These are phyloP conservation scores for Adelognathus sp. DNA, from an alignment of 2,888 invertebrate genomes.

Conservation along the genomic window DNA sequence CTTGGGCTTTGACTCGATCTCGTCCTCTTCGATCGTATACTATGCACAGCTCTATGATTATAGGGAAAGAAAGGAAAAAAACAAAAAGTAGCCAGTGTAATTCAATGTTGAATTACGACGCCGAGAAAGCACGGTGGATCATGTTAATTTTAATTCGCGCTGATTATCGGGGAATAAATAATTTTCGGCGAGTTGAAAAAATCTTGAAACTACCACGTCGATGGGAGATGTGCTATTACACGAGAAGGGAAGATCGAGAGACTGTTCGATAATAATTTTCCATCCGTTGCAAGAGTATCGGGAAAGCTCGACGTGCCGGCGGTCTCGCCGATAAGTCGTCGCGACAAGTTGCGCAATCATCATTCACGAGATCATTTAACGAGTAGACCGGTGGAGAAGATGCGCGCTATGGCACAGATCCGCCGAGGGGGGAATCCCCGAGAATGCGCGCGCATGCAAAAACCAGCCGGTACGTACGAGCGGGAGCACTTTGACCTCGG, in stretches of 20 bases:
- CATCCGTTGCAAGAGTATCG: neutral
- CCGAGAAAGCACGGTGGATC: neutral
- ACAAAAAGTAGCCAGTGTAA: neutral
- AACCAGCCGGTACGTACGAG: slow-evolving; percentile 39
- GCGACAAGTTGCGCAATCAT: slow-evolving; percentile 51
- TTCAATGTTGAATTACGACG: neutral
- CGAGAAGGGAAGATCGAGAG: neutral
- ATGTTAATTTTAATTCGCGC: slow-evolving; percentile 15
- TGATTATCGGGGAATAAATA: slow-evolving; percentile 39
- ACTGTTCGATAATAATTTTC: slow-evolving; percentile 27
- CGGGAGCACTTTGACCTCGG: slow-evolving; percentile 47
- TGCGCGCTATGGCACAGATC: neutral
- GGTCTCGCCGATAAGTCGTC: slow-evolving; percentile 19
- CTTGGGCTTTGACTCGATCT: neutral
- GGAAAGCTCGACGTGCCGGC: neutral
- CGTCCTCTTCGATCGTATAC: neutral
- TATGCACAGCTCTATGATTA: neutral
- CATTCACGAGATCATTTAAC: slow-evolving; percentile 52
- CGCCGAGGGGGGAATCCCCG: neutral
- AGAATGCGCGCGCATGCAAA: neutral
- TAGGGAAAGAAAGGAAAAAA: neutral
- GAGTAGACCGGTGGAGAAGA: neutral
- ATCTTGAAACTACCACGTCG: neutral
- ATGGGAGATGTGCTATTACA: slow-evolving; percentile 11
- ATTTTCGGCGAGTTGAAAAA: neutral